Percentiles rank a stretch among this genome's conserved stretches.
Evolutionary conservation across 2,113 vertebrate species (phyloP).

Genomic region (Cricetomys ansorgei): DNA sequence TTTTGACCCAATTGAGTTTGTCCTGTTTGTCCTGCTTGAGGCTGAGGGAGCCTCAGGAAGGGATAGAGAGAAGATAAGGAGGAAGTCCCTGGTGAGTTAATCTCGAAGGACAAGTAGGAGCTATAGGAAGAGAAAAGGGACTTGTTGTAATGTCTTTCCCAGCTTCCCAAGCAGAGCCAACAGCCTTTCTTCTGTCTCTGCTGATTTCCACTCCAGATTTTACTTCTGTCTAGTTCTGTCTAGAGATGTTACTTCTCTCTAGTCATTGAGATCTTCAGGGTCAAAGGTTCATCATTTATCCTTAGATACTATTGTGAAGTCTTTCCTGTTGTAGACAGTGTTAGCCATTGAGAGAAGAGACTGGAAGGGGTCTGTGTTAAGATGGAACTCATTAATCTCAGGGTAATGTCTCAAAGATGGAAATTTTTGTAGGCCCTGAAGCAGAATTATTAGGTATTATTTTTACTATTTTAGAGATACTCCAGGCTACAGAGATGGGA

Average conservation of each 20-base stretch:
- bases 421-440: not conserved
- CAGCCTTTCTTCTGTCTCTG: not conserved
- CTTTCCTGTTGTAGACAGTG: not conserved
- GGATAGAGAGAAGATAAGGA: not conserved
- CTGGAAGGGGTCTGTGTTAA: not conserved
- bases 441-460: not conserved
- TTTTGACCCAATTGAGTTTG: not conserved
- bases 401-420: not conserved
- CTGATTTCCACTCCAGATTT: not conserved
- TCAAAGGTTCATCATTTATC: not conserved
- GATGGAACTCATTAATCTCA: not conserved
- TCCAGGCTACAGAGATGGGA: not conserved
- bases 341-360: not conserved
- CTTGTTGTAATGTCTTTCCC: not conserved
- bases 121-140: not conserved
- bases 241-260: conserved; percentile 3
- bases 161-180: not conserved
- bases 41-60: not conserved
- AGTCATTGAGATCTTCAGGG: not conserved
- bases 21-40: not conserved
- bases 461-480: not conserved
- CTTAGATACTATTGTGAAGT: not conserved
- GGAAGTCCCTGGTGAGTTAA: not conserved
- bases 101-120: not conserved
- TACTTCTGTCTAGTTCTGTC: too few species aligned